These are phyloP conservation scores for Microhierax caerulescens DNA, from an alignment of 2,797 vertebrate genomes.

Conservation along the genomic window DNA sequence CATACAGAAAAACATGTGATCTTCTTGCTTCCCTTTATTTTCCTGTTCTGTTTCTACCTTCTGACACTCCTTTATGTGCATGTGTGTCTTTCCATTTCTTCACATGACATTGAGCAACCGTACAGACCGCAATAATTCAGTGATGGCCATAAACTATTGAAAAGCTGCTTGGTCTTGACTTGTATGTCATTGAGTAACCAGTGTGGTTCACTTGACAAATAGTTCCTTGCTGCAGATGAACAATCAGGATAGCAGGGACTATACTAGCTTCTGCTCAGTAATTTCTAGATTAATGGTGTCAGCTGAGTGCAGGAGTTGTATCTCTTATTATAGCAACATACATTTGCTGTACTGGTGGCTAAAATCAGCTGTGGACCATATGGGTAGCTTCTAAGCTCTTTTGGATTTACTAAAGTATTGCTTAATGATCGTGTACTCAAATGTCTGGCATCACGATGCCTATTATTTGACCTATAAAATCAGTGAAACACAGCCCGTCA, in stretches of 20 bases:
- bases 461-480: conserved; percentile 44
- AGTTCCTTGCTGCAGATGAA: neutral
- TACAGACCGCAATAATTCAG: fast-evolving
- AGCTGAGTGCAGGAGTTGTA: conserved; percentile 2
- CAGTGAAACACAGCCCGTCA: neutral
- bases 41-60: neutral
- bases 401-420: conserved; percentile 22
- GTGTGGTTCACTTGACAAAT: neutral
- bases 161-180: neutral
- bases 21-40: neutral
- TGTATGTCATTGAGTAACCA: neutral
- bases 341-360: conserved; percentile 16
- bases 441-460: neutral
- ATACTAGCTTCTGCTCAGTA: neutral
- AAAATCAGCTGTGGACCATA: conserved; percentile 43
- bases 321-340: neutral
- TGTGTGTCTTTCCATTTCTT: neutral
- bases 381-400: conserved; percentile 37
- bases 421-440: neutral
- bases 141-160: neutral
- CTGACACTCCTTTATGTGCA: neutral
- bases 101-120: neutral
- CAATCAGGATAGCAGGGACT: neutral
- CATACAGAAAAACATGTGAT: neutral
- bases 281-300: neutral